Base-by-base conservation (phyloP, 2,797 vertebrate species). In the Tiaroga cobitis region DNA sequence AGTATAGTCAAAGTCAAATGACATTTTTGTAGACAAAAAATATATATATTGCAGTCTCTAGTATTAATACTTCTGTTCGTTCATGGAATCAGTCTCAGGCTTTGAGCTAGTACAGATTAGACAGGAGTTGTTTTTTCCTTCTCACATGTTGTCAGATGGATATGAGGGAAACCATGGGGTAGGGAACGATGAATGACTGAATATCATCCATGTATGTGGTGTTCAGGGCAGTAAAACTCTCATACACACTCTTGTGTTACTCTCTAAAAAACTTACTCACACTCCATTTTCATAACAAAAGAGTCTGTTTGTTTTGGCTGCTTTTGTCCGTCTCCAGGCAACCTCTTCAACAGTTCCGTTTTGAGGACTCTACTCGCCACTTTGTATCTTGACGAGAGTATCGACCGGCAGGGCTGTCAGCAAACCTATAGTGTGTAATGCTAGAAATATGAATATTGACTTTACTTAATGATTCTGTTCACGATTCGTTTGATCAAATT, bases 191-290 rank as follows among this genome's bases (percentile, higher is more conserved):
- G 41, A 83, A 83, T 37, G 56, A 63, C 19, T 26, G 56, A 65
- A 73, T 19, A 19, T 43, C 37, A 43, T 59, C 37, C 51, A n/a
- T 43, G 32, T 72, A 34, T 34, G 29, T 65, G 56, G n/a, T 3
- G 21, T 13, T 65, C 73, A 67, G 32, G 59, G 59, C 90, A 56
- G 15, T 90, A 88, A 87, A 84, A 88, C 89, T 90, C 88, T 91
- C 90, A 89, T 73, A 65, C 67, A 72, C 51, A 26, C 41, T 39
- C 43, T 76, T 70, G 43, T 85, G 68, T 76, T 59, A 29, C 87
- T 79, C 92, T 90, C 91, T 92, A 90, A 91, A 90, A 92, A 92
- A 90, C 89, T 87, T 89, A 76, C 89, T 91, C 90, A 89, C 92
- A 89, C 91, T 92, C 46, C 82, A 87, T 89, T 88, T 89, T 80